A percentile compares a stretch with the other conserved stretches of the same genome.
phyloP scores from a whole-genome alignment of 2,113 vertebrate genomes.

The Rhea pennata region DNA sequence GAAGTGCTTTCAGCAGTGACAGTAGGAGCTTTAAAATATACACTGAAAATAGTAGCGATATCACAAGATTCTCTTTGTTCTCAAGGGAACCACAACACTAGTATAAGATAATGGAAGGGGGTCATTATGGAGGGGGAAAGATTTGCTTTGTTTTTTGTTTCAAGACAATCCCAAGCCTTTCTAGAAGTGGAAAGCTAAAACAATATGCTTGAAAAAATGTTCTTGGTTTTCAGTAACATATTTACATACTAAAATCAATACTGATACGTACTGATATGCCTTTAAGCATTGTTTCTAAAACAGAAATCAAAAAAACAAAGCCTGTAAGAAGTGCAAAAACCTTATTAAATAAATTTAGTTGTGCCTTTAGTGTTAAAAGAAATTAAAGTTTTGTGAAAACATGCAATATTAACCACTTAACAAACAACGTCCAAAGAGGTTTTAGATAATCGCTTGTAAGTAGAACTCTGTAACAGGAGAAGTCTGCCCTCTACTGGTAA shows the following conservation, averaged over 20 bases:
- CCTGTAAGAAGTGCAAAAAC: not conserved
- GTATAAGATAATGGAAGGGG: not conserved
- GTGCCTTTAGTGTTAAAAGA: not conserved
- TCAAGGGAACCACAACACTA: not conserved
- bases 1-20: not conserved
- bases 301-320: not conserved
- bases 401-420: not conserved
- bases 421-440: not conserved
- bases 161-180: not conserved
- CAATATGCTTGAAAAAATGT: not conserved
- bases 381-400: not conserved
- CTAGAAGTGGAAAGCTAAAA: not conserved
- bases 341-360: not conserved
- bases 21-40: not conserved
- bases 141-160: not conserved
- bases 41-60: not conserved
- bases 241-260: not conserved
- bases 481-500: slow-evolving; percentile 43
- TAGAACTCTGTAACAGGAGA: not conserved
- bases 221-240: not conserved
- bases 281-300: not conserved
- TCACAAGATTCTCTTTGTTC: not conserved
- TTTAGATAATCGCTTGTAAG: not conserved
- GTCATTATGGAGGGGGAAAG: not conserved
- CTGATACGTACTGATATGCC: not conserved